Base-by-base conservation (phyloP, 2,888 invertebrate genomes). In the Yponomeuta malinellus region DNA sequence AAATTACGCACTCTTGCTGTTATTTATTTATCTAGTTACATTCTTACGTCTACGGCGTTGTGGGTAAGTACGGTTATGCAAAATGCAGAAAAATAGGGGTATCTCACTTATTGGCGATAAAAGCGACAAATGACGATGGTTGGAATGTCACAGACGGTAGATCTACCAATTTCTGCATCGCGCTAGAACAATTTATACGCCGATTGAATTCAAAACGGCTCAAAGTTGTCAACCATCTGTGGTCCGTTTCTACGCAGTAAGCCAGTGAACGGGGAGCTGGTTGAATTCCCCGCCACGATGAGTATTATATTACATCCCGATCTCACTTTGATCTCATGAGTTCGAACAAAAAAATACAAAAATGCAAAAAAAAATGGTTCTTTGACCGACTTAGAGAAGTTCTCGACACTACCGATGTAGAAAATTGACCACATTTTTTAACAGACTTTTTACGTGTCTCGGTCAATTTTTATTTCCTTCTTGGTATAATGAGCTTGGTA, bases 391-490 rank as follows among this genome's bases (percentile, higher is more conserved):
- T 84, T 89, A 88, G 90, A 90, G 89, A 83, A 79, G 71, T 73
- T 86, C 90, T 90, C 90, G 87, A 84, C 84, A 79, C 87, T 84
- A 88, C 90, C 89, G 88, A 73, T 78, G 89, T 89, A 90, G 90
- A 85, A 83, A 33, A 73, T 78, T 72, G 89, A 87, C 81, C 84
- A 83, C 84, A 74, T 81, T 86, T 87, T 86, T 72, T 33, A 5
- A 33, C 3, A 4, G 5, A 33, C 1, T 33, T 23, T 23, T 23
- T 23, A 23, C 23, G 23, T 23, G 23, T 23, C 23, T 23, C 1
- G 23, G 0, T 23, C 23, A 23, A 23, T 23, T 23, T 23, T 23
- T 23, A 23, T 23, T 23, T 23, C 23, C 23, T 23, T 23, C 23
- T 23, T 23, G 23, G 23, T 23, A 23, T 23, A 23, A 23, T 23